Evolutionary conservation across 1,140 invertebrate species (phyloP).

Genomic region (Achatina immaculata): DNA sequence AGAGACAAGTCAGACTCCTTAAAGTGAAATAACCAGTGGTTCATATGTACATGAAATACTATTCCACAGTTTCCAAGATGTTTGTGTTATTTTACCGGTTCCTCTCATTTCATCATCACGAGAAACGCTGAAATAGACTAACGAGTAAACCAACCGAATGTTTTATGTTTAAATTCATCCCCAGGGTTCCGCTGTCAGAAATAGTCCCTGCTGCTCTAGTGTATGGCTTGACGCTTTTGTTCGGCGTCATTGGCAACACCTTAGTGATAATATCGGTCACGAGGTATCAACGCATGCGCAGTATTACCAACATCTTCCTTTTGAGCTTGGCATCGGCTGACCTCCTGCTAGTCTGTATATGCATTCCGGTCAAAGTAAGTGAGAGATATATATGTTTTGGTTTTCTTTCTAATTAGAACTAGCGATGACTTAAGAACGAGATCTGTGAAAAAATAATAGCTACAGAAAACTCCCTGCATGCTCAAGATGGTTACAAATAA

Average conservation of each 20-base stretch:
- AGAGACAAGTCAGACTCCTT: too few species aligned
- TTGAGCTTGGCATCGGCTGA: conserved; percentile 80
- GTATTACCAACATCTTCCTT: conserved; percentile 81
- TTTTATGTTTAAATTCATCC: conserved; percentile 63
- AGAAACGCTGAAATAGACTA: too few species aligned
- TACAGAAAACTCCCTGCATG: too few species aligned
- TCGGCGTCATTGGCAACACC: conserved; percentile 77
- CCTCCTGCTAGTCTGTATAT: conserved; percentile 80
- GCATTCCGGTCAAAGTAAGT: conserved; percentile 82
- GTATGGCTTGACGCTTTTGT: conserved; percentile 77
- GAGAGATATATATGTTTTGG: conserved; percentile 3
- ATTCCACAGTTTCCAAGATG: too few species aligned
- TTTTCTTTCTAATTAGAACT: neutral
- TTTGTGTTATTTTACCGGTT: too few species aligned
- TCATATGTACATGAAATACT: too few species aligned
- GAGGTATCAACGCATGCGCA: conserved; percentile 74
- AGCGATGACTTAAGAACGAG: neutral
- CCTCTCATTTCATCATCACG: too few species aligned
- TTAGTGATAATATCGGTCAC: conserved; percentile 75
- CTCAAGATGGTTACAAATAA: too few species aligned
- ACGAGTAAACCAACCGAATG: too few species aligned
- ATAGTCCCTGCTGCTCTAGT: conserved; percentile 76
- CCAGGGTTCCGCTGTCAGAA: conserved; percentile 73
- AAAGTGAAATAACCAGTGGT: too few species aligned
- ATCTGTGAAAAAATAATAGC: too few species aligned